These are phyloP conservation scores for Brachionus plicatilis DNA, from an alignment of 1,140 invertebrate species.

Conservation along the genomic window DNA sequence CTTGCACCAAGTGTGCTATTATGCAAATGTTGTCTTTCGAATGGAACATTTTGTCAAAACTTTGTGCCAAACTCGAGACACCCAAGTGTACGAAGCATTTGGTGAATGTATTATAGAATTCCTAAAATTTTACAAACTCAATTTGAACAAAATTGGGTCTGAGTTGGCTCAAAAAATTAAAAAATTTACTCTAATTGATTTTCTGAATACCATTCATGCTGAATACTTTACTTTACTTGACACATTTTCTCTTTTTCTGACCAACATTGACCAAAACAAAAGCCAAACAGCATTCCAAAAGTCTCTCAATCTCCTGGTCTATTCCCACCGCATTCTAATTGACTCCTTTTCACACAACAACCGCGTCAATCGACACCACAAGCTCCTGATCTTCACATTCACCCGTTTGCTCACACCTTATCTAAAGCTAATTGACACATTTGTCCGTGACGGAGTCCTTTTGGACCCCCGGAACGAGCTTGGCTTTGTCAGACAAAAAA, in stretches of 20 bases:
- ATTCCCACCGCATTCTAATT: not conserved
- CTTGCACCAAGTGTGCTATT: not conserved
- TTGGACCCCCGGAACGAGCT: not conserved
- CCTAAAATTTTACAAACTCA: not conserved
- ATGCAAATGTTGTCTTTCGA: not conserved
- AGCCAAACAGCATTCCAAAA: not conserved
- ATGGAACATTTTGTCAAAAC: not conserved
- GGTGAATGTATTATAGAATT: constrained; percentile 8
- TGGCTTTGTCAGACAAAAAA: not conserved
- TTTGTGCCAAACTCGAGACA: not conserved
- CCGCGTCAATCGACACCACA: not conserved
- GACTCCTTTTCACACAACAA: constrained; percentile 7
- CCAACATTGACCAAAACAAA: not conserved
- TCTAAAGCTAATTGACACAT: not conserved
- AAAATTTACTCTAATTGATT: constrained; percentile 29
- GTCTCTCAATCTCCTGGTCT: not conserved
- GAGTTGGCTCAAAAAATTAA: not conserved
- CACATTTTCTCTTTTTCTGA: not conserved
- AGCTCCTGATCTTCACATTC: constrained; percentile 13
- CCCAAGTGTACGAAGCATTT: constrained; percentile 21
- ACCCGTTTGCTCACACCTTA: not conserved
- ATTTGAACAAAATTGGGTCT: not conserved
- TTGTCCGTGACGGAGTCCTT: not conserved
- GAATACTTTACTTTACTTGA: constrained; percentile 2
- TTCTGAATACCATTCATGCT: not conserved